phyloP scores from a whole-genome alignment of 2,888 invertebrate species.

The Thysanoteuthis rhombus region DNA sequence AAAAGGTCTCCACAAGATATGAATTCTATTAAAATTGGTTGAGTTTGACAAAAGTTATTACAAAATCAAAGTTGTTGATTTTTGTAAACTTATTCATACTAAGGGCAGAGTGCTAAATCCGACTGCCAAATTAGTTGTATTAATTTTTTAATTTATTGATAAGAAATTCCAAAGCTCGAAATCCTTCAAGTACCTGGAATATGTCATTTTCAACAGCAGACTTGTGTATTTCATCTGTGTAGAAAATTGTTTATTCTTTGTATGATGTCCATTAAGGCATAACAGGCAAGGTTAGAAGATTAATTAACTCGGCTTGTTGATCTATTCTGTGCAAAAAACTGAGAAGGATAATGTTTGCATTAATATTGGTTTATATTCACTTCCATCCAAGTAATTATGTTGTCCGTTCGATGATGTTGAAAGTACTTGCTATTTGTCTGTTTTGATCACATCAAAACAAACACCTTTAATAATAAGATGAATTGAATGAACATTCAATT shows the following conservation, averaged over 20 bases:
- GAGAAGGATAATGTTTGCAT: neutral
- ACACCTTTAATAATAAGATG: neutral
- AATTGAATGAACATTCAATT: neutral
- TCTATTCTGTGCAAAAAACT: neutral
- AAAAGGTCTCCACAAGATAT: too few relatives aligned
- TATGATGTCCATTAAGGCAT: neutral
- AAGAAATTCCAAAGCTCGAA: too few relatives aligned
- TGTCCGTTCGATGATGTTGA: neutral
- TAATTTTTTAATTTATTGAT: too few relatives aligned
- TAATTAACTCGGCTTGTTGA: neutral
- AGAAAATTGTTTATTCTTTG: neutral
- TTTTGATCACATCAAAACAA: neutral
- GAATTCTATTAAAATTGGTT: too few relatives aligned
- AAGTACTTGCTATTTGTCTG: neutral
- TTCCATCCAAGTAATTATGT: neutral
- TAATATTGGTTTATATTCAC: neutral
- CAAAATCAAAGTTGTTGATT: too few relatives aligned
- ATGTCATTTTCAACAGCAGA: too few relatives aligned
- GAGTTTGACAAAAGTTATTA: too few relatives aligned
- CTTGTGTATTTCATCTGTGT: too few relatives aligned
- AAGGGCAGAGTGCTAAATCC: too few relatives aligned
- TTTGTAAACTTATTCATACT: too few relatives aligned
- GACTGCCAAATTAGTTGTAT: too few relatives aligned
- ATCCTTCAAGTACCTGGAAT: too few relatives aligned
- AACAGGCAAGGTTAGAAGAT: neutral